Percentiles rank a stretch among this genome's conserved stretches.
These are phyloP conservation scores for Ctenopoma multispine DNA, from an alignment of 2,797 vertebrate genomes.

Conservation along the genomic window DNA sequence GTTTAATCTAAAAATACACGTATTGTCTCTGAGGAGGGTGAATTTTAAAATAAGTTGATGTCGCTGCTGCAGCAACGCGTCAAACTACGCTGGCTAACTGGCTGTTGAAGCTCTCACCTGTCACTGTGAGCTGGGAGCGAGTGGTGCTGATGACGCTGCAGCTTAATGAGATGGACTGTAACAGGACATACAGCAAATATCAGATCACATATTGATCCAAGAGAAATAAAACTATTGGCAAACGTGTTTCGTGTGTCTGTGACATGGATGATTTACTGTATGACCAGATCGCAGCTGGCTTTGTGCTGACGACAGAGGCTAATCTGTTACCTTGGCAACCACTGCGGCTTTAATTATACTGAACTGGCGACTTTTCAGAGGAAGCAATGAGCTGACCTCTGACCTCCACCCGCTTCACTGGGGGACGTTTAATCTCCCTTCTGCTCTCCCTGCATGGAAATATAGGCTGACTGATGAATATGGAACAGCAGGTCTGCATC, in stretches of 20 bases:
- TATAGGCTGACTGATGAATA: conserved; percentile 40
- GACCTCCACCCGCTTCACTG: conserved; percentile 24
- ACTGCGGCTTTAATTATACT: neutral
- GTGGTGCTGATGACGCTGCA: neutral
- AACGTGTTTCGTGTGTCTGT: neutral
- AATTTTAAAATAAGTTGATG: too few relatives aligned
- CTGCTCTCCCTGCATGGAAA: neutral
- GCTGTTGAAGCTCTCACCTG: too few relatives aligned
- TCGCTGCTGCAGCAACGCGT: too few relatives aligned
- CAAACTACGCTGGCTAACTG: too few relatives aligned
- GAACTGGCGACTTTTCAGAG: neutral
- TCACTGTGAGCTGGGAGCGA: too few relatives aligned
- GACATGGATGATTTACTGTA: neutral
- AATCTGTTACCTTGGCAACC: conserved; percentile 24
- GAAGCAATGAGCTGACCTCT: conserved; percentile 4
- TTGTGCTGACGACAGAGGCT: neutral
- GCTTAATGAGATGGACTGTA: too few relatives aligned
- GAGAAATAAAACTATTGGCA: neutral
- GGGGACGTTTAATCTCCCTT: neutral
- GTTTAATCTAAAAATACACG: too few relatives aligned
- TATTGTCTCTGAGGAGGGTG: too few relatives aligned
- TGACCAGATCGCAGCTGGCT: neutral
- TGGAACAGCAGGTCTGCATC: conserved; percentile 29
- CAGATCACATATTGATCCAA: conserved; percentile 2
- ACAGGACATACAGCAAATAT: conserved; percentile 6